Evolutionary conservation across 2,888 invertebrate genomes (phyloP).

Genomic region (Aethes cnicana): DNA sequence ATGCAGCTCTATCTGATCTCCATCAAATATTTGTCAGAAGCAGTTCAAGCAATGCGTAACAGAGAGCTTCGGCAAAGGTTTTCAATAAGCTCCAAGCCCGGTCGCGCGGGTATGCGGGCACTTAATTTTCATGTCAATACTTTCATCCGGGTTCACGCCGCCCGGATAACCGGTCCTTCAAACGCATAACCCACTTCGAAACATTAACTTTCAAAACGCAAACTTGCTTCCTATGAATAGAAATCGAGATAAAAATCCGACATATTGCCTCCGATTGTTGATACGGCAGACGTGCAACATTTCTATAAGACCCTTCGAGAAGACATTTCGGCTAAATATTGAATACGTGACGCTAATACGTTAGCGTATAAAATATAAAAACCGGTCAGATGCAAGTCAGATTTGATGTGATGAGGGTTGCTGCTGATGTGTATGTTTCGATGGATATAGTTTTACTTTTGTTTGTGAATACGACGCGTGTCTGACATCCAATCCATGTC

Average conservation of each 20-base stretch:
- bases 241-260: constrained; percentile 38
- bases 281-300: constrained; percentile 32
- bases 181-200: constrained; percentile 18
- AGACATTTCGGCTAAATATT: constrained; percentile 47
- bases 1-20: too few species aligned
- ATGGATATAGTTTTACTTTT: constrained; percentile 6
- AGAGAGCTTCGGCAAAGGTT: not conserved
- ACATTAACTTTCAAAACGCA: constrained; percentile 40
- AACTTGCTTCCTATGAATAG: constrained; percentile 38
- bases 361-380: constrained; percentile 33
- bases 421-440: constrained; percentile 12
- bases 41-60: not conserved
- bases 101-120: constrained; percentile 4
- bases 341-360: constrained; percentile 48
- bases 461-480: not conserved
- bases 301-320: constrained; percentile 37
- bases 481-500: not conserved
- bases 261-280: constrained; percentile 33
- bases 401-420: constrained; percentile 29
- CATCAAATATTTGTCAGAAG: too few species aligned
- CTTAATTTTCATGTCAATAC: constrained; percentile 13
- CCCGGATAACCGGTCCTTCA: not conserved
- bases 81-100: not conserved
- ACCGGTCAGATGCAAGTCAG: constrained; percentile 26
- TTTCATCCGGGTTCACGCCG: not conserved